Evolutionary conservation across 2,888 invertebrate genomes (phyloP).

Genomic region (Zhuqinia jingwanae): DNA sequence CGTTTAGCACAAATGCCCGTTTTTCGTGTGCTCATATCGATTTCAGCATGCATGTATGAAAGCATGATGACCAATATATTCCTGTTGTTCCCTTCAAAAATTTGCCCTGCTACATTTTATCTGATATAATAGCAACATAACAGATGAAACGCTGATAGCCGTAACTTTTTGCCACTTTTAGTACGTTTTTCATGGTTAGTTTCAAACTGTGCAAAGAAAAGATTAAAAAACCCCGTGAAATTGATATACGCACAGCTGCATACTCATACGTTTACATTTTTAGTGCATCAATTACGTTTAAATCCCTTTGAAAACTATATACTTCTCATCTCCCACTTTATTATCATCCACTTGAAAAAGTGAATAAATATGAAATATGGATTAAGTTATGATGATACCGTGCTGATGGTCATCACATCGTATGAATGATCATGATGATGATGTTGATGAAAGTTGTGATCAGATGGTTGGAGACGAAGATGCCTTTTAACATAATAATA

Average conservation of each 20-base stretch:
- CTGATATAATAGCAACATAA: no score
- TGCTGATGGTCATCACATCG: no score
- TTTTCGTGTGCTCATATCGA: background rate
- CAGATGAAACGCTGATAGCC: no score
- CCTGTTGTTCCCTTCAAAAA: no score
- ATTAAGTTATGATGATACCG: constrained; percentile 27
- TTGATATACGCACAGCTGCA: background rate
- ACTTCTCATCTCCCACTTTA: background rate
- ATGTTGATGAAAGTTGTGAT: background rate
- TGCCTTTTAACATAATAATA: background rate
- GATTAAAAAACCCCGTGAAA: background rate
- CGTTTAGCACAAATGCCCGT: background rate
- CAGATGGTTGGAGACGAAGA: background rate
- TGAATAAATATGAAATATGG: constrained; percentile 43
- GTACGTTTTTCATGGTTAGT: no score
- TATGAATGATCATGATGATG: background rate
- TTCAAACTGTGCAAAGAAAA: no score
- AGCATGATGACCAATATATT: no score
- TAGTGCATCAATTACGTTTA: background rate
- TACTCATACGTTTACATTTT: background rate
- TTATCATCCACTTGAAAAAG: background rate
- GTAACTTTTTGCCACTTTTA: no score
- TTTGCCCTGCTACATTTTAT: no score
- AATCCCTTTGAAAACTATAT: background rate
- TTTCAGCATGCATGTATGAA: background rate